These are phyloP conservation scores for Maniola jurtina DNA, from an alignment of 1,140 invertebrate species.

Conservation along the genomic window DNA sequence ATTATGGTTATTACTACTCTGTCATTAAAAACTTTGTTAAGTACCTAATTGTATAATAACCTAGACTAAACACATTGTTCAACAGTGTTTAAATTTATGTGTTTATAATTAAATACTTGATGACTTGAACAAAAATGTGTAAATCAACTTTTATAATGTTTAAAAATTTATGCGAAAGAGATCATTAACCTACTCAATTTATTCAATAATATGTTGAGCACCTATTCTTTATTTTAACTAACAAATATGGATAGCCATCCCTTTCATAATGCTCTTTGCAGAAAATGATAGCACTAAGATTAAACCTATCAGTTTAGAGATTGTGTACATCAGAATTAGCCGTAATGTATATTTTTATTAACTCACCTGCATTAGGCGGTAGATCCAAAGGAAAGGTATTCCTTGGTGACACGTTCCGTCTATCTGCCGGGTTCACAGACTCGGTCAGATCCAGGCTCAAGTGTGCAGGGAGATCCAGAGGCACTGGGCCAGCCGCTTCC, in stretches of 20 bases:
- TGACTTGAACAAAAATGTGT: neutral
- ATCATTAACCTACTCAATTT: neutral
- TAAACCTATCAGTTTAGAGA: no score
- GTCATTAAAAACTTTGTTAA: no score
- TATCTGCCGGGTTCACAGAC: constrained; percentile 66
- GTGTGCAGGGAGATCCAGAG: constrained; percentile 61
- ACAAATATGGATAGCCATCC: no score
- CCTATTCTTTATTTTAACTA: no score
- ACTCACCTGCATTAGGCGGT: constrained; percentile 61
- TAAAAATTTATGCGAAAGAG: neutral
- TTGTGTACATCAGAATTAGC: no score
- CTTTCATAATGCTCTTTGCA: no score
- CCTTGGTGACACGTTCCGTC: constrained; percentile 63
- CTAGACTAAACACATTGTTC: no score
- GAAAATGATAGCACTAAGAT: no score
- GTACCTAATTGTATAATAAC: no score
- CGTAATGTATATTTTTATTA: neutral
- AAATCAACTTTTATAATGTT: neutral
- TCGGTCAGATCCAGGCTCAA: constrained; percentile 72
- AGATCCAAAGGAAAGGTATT: constrained; percentile 71
- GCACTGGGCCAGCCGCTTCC: constrained; percentile 53
- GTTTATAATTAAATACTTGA: neutral
- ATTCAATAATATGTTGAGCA: neutral
- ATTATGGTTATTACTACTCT: no score
- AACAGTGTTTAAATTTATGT: no score